phyloP scores from a whole-genome alignment of 2,113 vertebrate genomes.

The Ailurus styani region DNA sequence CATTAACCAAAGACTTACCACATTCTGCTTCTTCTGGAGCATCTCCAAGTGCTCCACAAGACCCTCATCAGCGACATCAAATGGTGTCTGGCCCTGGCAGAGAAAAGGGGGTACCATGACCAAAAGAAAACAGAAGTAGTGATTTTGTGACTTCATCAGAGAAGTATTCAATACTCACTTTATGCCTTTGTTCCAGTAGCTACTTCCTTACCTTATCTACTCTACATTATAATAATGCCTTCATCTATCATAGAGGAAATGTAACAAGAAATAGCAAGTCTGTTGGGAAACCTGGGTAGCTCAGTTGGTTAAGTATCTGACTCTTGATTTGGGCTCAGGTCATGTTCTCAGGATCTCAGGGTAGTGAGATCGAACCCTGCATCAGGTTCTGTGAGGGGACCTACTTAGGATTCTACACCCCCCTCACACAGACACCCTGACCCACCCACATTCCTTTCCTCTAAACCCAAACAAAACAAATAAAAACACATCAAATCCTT shows the following conservation, averaged over 20 bases:
- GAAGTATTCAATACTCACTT: neutral
- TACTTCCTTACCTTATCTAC: neutral
- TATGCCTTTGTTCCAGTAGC: neutral
- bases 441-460: neutral
- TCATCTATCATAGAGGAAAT: neutral
- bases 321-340: neutral
- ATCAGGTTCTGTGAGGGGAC: neutral
- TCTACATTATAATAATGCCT: neutral
- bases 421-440: too few species aligned
- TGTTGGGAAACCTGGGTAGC: neutral
- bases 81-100: slow-evolving; percentile 82
- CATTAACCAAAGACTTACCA: slow-evolving; percentile 75
- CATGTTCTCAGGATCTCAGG: too few species aligned
- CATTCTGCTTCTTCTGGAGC: slow-evolving; percentile 85
- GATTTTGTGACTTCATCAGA: neutral
- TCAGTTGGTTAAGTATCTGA: neutral
- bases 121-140: neutral
- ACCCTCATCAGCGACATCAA: slow-evolving; percentile 85
- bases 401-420: neutral
- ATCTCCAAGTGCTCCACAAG: slow-evolving; percentile 84
- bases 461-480: neutral
- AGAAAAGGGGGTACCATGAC: neutral
- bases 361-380: too few species aligned
- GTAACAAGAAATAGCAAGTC: neutral
- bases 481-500: neutral